Base-by-base conservation (phyloP, 2,113 vertebrate genomes). In the Pelecanus crispus region DNA sequence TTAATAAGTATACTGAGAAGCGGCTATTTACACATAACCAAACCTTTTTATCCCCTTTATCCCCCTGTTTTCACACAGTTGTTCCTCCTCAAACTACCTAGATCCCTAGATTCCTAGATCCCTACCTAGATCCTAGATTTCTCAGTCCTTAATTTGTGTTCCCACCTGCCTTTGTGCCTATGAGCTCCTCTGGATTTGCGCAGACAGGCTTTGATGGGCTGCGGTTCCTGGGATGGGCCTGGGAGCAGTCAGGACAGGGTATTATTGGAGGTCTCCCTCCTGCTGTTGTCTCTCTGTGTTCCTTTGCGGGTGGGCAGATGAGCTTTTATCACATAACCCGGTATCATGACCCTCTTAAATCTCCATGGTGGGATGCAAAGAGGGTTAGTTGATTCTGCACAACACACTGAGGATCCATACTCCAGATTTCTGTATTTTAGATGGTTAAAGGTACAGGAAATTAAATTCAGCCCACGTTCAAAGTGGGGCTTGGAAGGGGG, bases 31-130 rank as follows among this genome's bases (percentile, higher is more conserved):
- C 12, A 66, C 3, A 36, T 31, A 22, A 66, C 62, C 26, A 67
- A n/a, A n/a, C 11, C 4, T 49, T 75, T 65, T 66, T 17, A 16
- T 16, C 5, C 7, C 17, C 10, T 82, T 82, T 59, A 36, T 47
- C 8, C 6, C 14, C 7, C 11, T 1, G 0, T 53, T 75, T 82
- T 83, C 40, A 55, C 13, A 32, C 5, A 50, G 0, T 24, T 47
- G 26, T 90, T 75, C 14, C 13, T 61, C 12, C 45, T 28, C 16
- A 45, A 14, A 34, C 4, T 61, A 40, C 18, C 16, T 55, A 59
- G 18, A 47, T 38, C 7, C 2, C 11, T n/a, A n/a, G n/a, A n/a
- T n/a, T n/a, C n/a, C n/a, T n/a, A n/a, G n/a, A n/a, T n/a, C n/a
- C n/a, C n/a, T n/a, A n/a, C n/a, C n/a, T n/a, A n/a, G n/a, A n/a